phyloP scores from a whole-genome alignment of 2,113 vertebrate genomes.

The Todiramphus saurophagus region DNA sequence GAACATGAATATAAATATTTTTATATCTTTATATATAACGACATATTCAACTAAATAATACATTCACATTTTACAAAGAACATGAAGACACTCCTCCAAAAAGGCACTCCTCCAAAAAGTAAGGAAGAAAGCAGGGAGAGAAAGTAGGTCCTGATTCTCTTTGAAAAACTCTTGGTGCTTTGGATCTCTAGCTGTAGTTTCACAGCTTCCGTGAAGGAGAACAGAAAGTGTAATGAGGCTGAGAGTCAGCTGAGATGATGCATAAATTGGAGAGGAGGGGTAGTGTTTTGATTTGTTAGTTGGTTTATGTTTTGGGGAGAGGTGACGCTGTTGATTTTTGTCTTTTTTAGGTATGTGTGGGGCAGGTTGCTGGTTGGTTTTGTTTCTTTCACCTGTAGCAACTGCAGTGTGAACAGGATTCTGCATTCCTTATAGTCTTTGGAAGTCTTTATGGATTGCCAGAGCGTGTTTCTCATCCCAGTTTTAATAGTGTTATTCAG shows the following conservation, averaged over 20 bases:
- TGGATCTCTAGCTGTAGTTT: not conserved
- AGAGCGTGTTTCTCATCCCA: not conserved
- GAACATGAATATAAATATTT: too few relatives aligned
- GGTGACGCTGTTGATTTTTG: not conserved
- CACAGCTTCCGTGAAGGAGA: not conserved
- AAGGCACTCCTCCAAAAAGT: not conserved
- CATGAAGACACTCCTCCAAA: not conserved
- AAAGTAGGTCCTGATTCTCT: not conserved
- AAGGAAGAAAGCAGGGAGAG: not conserved
- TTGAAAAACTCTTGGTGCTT: not conserved
- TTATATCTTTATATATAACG: too few relatives aligned
- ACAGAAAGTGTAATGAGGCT: constrained; percentile 10
- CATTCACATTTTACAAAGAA: not conserved
- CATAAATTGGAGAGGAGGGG: not conserved
- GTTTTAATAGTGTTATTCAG: not conserved
- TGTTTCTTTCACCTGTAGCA: not conserved
- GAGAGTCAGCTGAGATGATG: not conserved
- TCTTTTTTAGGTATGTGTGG: not conserved
- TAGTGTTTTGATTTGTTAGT: not conserved
- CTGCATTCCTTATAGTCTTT: not conserved
- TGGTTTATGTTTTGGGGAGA: not conserved
- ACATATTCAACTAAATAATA: not conserved
- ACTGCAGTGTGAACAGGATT: not conserved
- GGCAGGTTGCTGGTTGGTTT: not conserved
- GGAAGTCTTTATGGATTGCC: not conserved